Evolutionary conservation across 2,888 invertebrate genomes (phyloP).

Genomic region (Elegia similella): DNA sequence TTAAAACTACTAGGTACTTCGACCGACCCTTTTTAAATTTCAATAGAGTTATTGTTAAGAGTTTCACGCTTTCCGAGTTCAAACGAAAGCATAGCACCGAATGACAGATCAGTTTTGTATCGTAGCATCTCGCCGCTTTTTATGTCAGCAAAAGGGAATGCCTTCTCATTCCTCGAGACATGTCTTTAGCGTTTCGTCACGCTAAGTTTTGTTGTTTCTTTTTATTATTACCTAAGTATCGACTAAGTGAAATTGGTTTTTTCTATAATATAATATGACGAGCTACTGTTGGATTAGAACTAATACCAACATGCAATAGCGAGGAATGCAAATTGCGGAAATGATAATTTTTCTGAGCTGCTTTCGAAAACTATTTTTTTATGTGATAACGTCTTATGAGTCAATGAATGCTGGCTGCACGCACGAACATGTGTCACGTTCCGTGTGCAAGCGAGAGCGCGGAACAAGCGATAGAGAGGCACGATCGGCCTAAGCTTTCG

Average conservation of each 20-base stretch:
- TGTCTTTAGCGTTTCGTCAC: slow-evolving; percentile 2
- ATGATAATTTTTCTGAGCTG: no score
- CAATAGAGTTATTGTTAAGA: slow-evolving; percentile 10
- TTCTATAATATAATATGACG: no score
- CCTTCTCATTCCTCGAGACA: not conserved
- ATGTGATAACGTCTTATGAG: no score
- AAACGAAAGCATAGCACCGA: not conserved
- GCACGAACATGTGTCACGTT: no score
- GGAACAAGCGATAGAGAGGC: no score
- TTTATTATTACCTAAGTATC: not conserved
- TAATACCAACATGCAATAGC: no score
- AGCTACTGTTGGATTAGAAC: no score
- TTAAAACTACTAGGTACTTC: not conserved
- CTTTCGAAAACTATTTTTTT: no score
- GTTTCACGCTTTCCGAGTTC: slow-evolving; percentile 7
- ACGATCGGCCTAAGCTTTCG: no score
- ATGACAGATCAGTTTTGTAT: slow-evolving; percentile 11
- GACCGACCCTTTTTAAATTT: not conserved
- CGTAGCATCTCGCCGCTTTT: not conserved
- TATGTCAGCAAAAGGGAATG: not conserved
- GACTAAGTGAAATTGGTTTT: not conserved
- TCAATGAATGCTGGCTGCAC: no score
- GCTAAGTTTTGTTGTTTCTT: not conserved
- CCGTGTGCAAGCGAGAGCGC: no score
- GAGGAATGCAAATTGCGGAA: no score